Base-by-base conservation (phyloP, 2,888 invertebrate genomes). In the Itoplectis maculator region DNA sequence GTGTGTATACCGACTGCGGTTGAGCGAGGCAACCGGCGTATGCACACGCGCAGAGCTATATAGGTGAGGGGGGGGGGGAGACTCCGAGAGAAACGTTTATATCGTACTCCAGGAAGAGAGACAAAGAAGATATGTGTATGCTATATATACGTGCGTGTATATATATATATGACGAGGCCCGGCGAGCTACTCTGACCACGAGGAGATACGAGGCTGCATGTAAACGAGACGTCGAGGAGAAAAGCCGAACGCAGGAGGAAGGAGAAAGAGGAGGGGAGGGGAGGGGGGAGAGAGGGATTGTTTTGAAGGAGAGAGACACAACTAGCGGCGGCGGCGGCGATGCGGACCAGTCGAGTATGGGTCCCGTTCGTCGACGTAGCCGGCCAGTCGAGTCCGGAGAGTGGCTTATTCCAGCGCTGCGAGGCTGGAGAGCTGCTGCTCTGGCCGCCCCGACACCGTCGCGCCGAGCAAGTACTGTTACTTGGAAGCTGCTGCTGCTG, bases 401-500 rank as follows among this genome's bases (percentile, higher is more conserved):
- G 49, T 73, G 79, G 82, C 77, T 78, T 72, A 68, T 80, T 73
- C 74, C 54, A 78, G 51, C 70, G 74, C n/a, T n/a, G n/a, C n/a
- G n/a, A n/a, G n/a, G n/a, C n/a, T n/a, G n/a, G n/a, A n/a, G n/a
- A 70, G 65, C 81, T 23, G 29, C 70, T 42, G 40, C 29, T 5
- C 51, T 18, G 69, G 29, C 70, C 23, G 40, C 29, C 29, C 51
- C 37, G 69, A 54, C 56, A 69, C 51, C 54, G 69, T 54, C 51
- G 37, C 66, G n/a, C n/a, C n/a, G 40, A 70, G 56, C n/a, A 63
- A 76, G 76, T 81, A 81, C 81, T 81, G 81, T 81, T 81, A 81
- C 76, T 76, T 37, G 78, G 65, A 65, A 45, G 78, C 72, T 49
- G 68, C 47, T 35, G 15, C 42, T 15, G 15, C 15, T 35, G 15